Conservation (phyloP, 2,113 vertebrate species). For the Nycticryphes semicollaris region DNA sequence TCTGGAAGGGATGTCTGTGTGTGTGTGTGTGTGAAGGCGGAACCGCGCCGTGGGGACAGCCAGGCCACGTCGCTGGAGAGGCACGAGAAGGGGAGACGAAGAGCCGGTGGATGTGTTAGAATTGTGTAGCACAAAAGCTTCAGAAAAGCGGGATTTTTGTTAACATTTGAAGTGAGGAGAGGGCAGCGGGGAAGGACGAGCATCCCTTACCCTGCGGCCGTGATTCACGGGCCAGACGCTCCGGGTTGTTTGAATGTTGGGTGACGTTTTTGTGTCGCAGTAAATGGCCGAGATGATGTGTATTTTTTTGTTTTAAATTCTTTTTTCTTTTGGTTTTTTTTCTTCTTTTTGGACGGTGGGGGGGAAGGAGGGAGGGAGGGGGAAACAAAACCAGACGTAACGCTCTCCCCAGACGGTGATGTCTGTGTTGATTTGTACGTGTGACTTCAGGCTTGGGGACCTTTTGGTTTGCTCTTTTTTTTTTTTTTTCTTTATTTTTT, state of each 20-base stretch:
- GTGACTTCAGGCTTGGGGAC: constrained; percentile 5
- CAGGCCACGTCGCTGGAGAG: background rate
- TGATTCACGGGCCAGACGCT: background rate
- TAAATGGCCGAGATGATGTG: background rate
- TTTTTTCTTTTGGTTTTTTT: background rate
- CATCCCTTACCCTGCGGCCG: background rate
- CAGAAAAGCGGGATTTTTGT: background rate
- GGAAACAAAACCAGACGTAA: background rate
- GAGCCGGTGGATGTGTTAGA: background rate
- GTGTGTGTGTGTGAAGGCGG: background rate
- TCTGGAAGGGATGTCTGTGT: background rate
- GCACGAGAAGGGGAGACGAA: background rate
- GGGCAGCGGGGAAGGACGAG: background rate
- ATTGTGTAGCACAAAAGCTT: background rate
- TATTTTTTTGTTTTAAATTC: background rate
- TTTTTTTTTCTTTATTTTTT: too few species aligned
- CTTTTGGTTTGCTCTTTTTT: background rate
- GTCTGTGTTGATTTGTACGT: background rate
- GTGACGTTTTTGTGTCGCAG: background rate
- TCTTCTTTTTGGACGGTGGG: too few species aligned
- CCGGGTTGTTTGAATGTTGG: constrained; percentile 21
- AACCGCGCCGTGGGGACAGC: background rate
- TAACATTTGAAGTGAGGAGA: background rate
- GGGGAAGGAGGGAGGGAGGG: too few species aligned
- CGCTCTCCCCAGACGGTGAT: background rate